Base-by-base conservation (phyloP, 2,888 invertebrate species). In the Boloria euphrosyne region DNA sequence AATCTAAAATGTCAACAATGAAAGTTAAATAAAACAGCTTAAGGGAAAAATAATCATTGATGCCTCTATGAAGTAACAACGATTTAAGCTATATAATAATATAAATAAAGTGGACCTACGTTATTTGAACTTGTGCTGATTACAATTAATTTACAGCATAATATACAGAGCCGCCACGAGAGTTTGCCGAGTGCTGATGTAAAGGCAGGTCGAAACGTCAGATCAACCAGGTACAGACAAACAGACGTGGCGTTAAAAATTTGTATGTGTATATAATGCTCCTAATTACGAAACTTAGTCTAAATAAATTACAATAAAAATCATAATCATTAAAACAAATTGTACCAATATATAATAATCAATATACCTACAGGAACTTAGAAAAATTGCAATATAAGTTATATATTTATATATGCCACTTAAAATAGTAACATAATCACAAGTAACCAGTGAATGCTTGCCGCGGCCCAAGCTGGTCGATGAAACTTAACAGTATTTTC, bases 361-460 rank as follows among this genome's bases (percentile, higher is more conserved):
- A 89, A 90, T 90, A 91, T 84, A 86, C 86, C 92, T 92, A 92
- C 90, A 92, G 92, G 92, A 92, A 92, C 92, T 88, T 91, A 92
- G 90, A 85, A 90, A 87, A 91, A 90, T 92, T 91, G 91, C 91
- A 91, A 89, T 90, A 86, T 86, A 89, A 89, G 89, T 90, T 90
- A 89, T 90, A 91, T 89, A 89, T 87, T 89, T 90, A 91, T 89
- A 82, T 91, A 92, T 91, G 91, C 91, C 92, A 92, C 91, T 90
- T 89, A 89, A 86, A 80, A 83, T 80, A 77, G 83, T 88, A 85
- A 80, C 79, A 82, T 78, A 81, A 80, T 79, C 79, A 82, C 77
- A 82, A 83, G 75, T 82, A 82, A 81, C 82, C 83, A 80, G 77
- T 80, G 77, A 75, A 75, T 78, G 74, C 73, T 76, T 75, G 62